Conservation (phyloP, 2,113 vertebrate species). For the Megaptera novaeangliae region DNA sequence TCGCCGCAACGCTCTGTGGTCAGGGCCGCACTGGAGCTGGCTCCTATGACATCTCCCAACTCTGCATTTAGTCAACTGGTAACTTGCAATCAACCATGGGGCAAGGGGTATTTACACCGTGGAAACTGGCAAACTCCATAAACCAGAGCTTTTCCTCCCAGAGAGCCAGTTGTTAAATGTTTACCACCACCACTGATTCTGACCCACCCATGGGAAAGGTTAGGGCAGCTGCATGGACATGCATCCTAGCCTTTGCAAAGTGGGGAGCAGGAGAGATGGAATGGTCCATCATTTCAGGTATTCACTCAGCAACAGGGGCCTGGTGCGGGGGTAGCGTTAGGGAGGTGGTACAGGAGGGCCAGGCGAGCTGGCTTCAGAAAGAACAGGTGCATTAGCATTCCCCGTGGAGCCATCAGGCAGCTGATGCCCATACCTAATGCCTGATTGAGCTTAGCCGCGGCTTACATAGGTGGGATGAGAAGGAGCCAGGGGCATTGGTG, state of each 20-base stretch:
- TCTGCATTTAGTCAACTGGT: not conserved
- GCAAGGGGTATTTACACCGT: not conserved
- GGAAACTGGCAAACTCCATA: not conserved
- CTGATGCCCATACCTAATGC: constrained; percentile 46
- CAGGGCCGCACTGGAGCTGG: not conserved
- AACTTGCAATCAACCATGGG: not conserved
- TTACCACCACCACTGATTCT: not conserved
- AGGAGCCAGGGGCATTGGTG: constrained; percentile 28
- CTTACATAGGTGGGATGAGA: not conserved
- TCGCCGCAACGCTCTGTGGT: not conserved
- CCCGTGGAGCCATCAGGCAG: not conserved
- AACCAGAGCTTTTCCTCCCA: not conserved
- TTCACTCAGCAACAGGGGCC: not conserved
- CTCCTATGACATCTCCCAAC: not conserved
- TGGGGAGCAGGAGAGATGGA: not conserved
- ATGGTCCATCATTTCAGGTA: not conserved
- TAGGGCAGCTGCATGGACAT: not conserved
- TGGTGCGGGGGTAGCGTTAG: not conserved
- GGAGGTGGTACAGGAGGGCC: not conserved
- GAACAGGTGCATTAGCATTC: constrained; percentile 45
- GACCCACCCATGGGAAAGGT: not conserved
- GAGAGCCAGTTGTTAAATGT: not conserved
- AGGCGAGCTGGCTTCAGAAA: constrained; percentile 37
- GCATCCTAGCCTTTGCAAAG: not conserved
- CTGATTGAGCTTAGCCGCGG: not conserved